Evolutionary conservation across 1,140 invertebrate genomes (phyloP), one percentile per base, ranked within the genome.

Genomic region (Drosophila jambulina): DNA sequence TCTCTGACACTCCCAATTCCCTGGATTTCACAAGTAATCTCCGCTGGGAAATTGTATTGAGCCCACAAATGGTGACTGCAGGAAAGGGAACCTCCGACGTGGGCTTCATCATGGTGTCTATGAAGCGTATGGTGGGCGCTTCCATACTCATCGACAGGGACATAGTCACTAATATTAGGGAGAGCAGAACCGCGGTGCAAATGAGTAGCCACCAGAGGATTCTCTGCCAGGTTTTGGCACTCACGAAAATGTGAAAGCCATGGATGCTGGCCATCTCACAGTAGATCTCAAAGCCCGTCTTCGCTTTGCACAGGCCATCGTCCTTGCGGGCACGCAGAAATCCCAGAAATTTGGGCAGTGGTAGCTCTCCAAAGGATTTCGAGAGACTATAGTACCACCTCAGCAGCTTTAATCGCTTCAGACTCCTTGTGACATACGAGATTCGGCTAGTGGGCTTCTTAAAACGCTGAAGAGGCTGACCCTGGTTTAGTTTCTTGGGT

Each of bases 41-140:
- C 9, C 17, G 12, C 27, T 42, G 43, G 9, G 81, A 79, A 13
- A 70, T 34, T 9, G 43, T 61, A 58, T 85, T 79, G 0, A 85
- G 49, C 10, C 94, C 94, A 77, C 96, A 96, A 56, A 96, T 93
- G 0, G 95, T 96, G 3, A 96, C 93, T 0, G 95, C 95, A 0
- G 96, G 96, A 92, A 96, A 96, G 0, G 94, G 94, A 59, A 95
- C 93, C n/a, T 51, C 61, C 5, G 63, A 36, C 0, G 36, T 58
- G 4, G 86, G 63, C 9, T 70, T 94, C 87, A 95, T 94, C 5
- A 94, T 95, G 32, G 94, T 95, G 75, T 95, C 95, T 65, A 96
- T 95, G 0, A 95, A 94, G 8, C 93, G 91, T 9, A 93, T 74
- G 0, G 93, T 94, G 0, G 93, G 92, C 45, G 91, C 92, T 7